These are phyloP conservation scores for Pteruthius melanotis DNA, from an alignment of 2,113 vertebrate genomes.

Conservation along the genomic window DNA sequence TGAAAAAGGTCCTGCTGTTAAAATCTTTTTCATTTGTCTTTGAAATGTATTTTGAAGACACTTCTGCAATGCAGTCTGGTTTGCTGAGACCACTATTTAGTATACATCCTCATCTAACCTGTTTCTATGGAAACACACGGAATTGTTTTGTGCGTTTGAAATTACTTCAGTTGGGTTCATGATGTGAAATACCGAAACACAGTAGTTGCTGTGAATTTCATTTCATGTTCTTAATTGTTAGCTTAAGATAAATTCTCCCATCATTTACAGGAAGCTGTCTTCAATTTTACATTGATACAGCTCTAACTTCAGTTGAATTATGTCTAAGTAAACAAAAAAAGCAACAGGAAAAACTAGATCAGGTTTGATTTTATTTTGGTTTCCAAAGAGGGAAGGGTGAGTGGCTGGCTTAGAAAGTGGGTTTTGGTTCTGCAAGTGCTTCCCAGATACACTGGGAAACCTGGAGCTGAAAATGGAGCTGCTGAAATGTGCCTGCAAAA, in stretches of 20 bases:
- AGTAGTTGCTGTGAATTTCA: background rate
- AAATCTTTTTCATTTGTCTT: background rate
- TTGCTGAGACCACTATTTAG: background rate
- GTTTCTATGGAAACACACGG: conserved; percentile 32
- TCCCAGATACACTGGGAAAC: background rate
- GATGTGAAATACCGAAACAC: background rate
- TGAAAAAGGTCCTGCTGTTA: background rate
- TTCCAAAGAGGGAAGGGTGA: background rate
- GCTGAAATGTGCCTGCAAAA: background rate
- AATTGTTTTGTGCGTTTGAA: background rate
- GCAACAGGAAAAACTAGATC: background rate
- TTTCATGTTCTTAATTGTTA: background rate
- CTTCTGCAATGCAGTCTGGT: background rate
- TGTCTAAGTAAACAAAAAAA: background rate
- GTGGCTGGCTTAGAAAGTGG: background rate
- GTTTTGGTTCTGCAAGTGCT: background rate
- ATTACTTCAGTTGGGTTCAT: background rate
- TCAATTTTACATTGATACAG: background rate
- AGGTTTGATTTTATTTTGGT: background rate
- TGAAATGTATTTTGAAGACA: background rate
- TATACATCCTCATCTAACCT: background rate
- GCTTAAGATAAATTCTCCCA: background rate
- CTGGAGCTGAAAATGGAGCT: background rate
- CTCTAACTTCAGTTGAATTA: background rate
- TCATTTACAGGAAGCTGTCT: background rate